Percentiles rank a stretch among this genome's conserved stretches.
Evolutionary conservation across 1,140 invertebrate genomes (phyloP).

Genomic region (Ceratosolen solmsi): DNA sequence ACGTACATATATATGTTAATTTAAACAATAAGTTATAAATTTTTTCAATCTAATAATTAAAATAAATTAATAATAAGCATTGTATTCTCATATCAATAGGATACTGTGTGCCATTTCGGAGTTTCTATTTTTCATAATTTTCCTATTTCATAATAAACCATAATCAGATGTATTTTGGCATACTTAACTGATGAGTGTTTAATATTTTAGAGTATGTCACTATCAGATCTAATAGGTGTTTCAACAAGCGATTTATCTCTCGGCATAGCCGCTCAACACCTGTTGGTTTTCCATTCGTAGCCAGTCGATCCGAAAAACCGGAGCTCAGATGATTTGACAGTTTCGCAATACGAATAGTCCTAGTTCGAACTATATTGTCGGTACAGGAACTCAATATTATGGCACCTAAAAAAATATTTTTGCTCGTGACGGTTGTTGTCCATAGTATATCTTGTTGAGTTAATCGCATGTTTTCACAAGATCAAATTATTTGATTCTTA

Average conservation of each 20-base stretch:
- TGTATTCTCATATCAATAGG: too few relatives aligned
- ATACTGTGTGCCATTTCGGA: too few relatives aligned
- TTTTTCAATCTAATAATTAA: too few relatives aligned
- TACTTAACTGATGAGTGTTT: background rate
- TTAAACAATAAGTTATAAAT: too few relatives aligned
- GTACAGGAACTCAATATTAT: background rate
- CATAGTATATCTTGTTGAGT: background rate
- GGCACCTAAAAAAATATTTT: slow-evolving; percentile 47
- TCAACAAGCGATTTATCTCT: too few relatives aligned
- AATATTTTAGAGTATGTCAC: slow-evolving; percentile 22
- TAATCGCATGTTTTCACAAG: slow-evolving; percentile 41
- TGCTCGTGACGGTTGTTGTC: background rate
- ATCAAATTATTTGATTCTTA: background rate
- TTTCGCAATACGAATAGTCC: background rate
- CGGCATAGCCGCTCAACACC: background rate
- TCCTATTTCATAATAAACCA: too few relatives aligned
- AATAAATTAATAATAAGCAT: too few relatives aligned
- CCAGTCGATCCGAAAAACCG: background rate
- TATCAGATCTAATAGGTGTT: too few relatives aligned
- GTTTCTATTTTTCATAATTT: too few relatives aligned
- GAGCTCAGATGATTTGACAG: slow-evolving; percentile 21
- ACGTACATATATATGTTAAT: too few relatives aligned
- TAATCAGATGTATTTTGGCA: background rate
- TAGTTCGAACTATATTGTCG: background rate
- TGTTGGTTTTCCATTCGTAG: background rate